These are phyloP conservation scores for Clistopyga incitator DNA, from an alignment of 2,888 invertebrate species.

Conservation along the genomic window DNA sequence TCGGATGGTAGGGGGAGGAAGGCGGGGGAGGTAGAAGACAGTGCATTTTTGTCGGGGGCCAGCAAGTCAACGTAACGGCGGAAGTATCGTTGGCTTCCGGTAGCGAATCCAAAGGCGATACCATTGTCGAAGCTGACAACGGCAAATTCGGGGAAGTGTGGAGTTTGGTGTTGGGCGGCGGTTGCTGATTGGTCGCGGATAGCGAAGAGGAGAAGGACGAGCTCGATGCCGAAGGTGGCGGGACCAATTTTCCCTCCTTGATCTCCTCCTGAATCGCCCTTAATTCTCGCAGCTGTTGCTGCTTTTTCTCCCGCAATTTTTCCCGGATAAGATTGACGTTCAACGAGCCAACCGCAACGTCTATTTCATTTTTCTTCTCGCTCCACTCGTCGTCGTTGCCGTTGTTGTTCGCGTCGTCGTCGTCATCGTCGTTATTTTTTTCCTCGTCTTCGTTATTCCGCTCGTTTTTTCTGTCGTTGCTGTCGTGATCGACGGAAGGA, in stretches of 20 bases:
- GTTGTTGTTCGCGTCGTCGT: no score
- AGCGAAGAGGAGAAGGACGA: constrained; percentile 80
- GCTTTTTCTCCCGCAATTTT: constrained; percentile 94
- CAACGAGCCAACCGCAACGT: constrained; percentile 89
- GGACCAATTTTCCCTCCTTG: constrained; percentile 91
- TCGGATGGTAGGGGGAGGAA: constrained; percentile 77
- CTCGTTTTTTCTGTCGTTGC: neutral
- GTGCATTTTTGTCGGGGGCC: constrained; percentile 83
- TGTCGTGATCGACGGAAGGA: neutral
- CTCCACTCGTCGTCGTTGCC: constrained; percentile 87
- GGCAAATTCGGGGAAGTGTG: constrained; percentile 81
- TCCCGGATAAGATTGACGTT: constrained; percentile 88
- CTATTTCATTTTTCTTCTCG: constrained; percentile 89
- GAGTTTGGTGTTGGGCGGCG: constrained; percentile 87
- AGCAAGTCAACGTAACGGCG: constrained; percentile 73
- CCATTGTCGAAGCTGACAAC: constrained; percentile 73
- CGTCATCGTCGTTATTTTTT: neutral
- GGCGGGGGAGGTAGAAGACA: constrained; percentile 80
- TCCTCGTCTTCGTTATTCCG: neutral
- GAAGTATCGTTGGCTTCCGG: constrained; percentile 73
- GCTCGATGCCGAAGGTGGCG: constrained; percentile 87
- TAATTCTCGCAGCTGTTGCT: constrained; percentile 93
- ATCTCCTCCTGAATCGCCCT: constrained; percentile 94
- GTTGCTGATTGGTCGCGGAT: constrained; percentile 82
- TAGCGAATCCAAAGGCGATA: constrained; percentile 51